phyloP scores from a whole-genome alignment of 2,113 vertebrate genomes.

The Morone saxatilis region DNA sequence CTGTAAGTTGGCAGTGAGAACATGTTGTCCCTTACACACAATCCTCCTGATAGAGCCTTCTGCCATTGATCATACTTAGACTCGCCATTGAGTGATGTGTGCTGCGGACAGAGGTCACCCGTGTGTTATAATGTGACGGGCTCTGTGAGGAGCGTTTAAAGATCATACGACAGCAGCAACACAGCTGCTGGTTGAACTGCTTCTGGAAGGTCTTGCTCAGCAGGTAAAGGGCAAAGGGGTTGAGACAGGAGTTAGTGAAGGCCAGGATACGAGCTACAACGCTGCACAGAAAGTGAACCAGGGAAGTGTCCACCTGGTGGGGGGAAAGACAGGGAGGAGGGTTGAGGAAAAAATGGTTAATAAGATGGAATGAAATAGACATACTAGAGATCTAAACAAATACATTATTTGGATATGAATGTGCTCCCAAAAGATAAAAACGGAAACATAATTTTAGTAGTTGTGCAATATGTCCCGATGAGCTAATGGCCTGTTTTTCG shows the following conservation, averaged over 20 bases:
- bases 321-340: neutral
- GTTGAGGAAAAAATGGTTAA: neutral
- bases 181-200: constrained; percentile 94
- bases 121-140: constrained; percentile 85
- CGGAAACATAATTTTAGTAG: neutral
- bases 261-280: constrained; percentile 93
- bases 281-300: constrained; percentile 91
- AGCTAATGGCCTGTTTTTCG: neutral
- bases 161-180: constrained; percentile 86
- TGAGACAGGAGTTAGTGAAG: constrained; percentile 96
- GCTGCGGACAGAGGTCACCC: constrained; percentile 92
- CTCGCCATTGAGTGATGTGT: constrained; percentile 90
- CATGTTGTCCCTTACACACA: constrained; percentile 72
- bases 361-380: neutral
- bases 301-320: constrained; percentile 91
- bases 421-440: neutral
- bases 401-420: neutral
- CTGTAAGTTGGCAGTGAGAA: too few species aligned
- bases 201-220: constrained; percentile 96
- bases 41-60: constrained; percentile 85
- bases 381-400: neutral
- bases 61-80: constrained; percentile 90
- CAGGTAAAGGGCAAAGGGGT: constrained; percentile 96
- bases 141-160: constrained; percentile 81
- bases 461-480: neutral